A percentile compares a stretch with the other conserved stretches of the same genome.
phyloP scores from a whole-genome alignment of 2,113 vertebrate genomes.

The Larimichthys crocea region DNA sequence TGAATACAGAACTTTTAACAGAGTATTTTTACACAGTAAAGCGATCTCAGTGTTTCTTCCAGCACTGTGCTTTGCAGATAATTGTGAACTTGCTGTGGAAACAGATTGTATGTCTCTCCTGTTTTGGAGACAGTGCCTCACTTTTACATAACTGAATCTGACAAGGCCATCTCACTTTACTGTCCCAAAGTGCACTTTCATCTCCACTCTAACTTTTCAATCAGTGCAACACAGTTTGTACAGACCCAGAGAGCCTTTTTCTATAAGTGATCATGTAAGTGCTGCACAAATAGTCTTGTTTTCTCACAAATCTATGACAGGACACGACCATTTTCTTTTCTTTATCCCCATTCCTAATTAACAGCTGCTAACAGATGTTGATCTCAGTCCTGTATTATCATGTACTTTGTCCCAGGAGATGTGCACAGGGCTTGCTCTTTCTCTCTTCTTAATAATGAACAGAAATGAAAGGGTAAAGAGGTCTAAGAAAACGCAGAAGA shows the following conservation, averaged over 20 bases:
- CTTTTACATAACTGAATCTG: constrained; percentile 23
- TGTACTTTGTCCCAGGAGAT: constrained; percentile 30
- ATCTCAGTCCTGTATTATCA: constrained; percentile 40
- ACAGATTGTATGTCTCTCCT: constrained; percentile 4
- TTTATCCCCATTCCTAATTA: background rate
- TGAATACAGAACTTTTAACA: no score
- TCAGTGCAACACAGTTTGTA: constrained; percentile 5
- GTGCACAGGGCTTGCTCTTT: background rate
- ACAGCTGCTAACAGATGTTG: constrained; percentile 28
- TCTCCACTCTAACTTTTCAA: constrained; percentile 10
- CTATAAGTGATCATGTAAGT: background rate
- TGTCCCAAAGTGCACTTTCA: constrained; percentile 4
- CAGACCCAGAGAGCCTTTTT: background rate
- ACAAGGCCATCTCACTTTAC: constrained; percentile 31
- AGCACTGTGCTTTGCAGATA: background rate
- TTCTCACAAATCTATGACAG: constrained; percentile 25
- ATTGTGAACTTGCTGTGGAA: constrained; percentile 13
- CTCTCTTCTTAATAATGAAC: background rate
- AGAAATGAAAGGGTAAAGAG: constrained; percentile 17
- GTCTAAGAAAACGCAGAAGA: background rate
- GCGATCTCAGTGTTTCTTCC: background rate
- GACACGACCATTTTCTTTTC: constrained; percentile 9
- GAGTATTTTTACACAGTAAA: no score
- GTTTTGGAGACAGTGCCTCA: background rate
- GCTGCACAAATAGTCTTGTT: background rate